phyloP scores from a whole-genome alignment of 2,113 vertebrate genomes.

The Microtus oregoni region DNA sequence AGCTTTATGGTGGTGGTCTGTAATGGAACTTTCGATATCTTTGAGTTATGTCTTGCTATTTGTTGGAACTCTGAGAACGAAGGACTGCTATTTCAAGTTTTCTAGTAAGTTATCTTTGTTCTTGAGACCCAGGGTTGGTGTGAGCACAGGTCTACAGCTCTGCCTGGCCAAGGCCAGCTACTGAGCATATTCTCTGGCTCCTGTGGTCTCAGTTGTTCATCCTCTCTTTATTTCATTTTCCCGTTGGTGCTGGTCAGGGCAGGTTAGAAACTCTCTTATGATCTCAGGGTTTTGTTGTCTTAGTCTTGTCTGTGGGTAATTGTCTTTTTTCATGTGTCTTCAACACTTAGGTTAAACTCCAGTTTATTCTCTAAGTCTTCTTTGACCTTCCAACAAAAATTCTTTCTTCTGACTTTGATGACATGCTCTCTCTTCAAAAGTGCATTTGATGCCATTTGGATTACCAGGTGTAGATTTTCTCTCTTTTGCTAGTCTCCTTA shows the following conservation, averaged over 20 bases:
- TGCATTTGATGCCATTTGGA: neutral
- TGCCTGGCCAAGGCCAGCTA: neutral
- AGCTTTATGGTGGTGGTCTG: neutral
- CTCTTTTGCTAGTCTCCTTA: neutral
- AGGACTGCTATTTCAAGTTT: neutral
- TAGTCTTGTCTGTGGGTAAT: neutral
- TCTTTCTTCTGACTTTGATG: neutral
- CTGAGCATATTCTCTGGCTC: neutral
- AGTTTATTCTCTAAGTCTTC: neutral
- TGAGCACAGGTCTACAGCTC: neutral
- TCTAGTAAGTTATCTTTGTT: neutral
- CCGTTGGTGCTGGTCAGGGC: neutral
- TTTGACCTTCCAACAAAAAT: neutral
- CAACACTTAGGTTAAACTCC: neutral
- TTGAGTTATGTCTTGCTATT: neutral
- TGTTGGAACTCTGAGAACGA: slow-evolving; percentile 13
- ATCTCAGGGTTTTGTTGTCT: neutral
- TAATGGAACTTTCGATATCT: neutral
- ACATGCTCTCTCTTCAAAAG: neutral
- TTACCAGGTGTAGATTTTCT: neutral
- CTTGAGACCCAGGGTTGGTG: neutral
- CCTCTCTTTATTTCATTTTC: neutral
- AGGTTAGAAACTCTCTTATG: neutral
- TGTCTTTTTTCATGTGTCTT: neutral
- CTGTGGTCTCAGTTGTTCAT: neutral